These are phyloP conservation scores for Diploscapter pachys DNA, from an alignment of 1,140 invertebrate species.

Conservation along the genomic window DNA sequence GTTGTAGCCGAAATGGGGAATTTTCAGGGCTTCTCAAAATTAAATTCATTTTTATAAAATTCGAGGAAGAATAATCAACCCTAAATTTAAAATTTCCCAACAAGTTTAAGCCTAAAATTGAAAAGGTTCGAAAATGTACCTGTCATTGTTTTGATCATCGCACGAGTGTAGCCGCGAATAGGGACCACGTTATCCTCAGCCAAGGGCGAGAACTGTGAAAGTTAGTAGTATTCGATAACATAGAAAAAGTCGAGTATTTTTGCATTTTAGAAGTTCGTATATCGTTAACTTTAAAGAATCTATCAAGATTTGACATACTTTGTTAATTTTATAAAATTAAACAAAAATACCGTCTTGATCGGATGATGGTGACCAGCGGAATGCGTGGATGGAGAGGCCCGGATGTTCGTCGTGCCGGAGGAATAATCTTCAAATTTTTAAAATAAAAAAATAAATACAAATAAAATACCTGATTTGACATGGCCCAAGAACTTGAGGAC, in stretches of 20 bases:
- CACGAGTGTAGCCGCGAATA: slow-evolving; percentile 75
- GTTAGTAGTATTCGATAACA: not conserved
- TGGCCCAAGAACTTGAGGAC: slow-evolving; percentile 72
- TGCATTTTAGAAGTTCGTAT: too few species aligned
- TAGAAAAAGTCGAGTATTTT: too few species aligned
- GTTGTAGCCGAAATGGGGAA: slow-evolving; percentile 66
- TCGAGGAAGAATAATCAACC: too few species aligned
- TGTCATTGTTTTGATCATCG: slow-evolving; percentile 95
- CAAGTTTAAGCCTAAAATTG: too few species aligned
- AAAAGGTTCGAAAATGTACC: too few species aligned
- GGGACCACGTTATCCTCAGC: slow-evolving; percentile 59
- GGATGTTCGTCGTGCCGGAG: slow-evolving; percentile 18
- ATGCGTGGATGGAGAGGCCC: slow-evolving; percentile 12
- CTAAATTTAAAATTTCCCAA: too few species aligned
- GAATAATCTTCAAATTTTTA: not conserved
- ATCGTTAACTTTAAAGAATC: too few species aligned
- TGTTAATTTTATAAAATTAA: not conserved
- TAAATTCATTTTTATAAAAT: too few species aligned
- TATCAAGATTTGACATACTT: too few species aligned
- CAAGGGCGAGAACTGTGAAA: slow-evolving; percentile 30
- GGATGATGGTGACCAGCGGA: slow-evolving; percentile 18
- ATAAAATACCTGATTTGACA: slow-evolving; percentile 26
- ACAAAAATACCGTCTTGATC: slow-evolving; percentile 15
- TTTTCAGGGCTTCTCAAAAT: slow-evolving; percentile 67
- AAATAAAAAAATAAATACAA: not conserved